Base-by-base conservation (phyloP, 2,888 invertebrate genomes). In the Hemicrepidius hirtus region DNA sequence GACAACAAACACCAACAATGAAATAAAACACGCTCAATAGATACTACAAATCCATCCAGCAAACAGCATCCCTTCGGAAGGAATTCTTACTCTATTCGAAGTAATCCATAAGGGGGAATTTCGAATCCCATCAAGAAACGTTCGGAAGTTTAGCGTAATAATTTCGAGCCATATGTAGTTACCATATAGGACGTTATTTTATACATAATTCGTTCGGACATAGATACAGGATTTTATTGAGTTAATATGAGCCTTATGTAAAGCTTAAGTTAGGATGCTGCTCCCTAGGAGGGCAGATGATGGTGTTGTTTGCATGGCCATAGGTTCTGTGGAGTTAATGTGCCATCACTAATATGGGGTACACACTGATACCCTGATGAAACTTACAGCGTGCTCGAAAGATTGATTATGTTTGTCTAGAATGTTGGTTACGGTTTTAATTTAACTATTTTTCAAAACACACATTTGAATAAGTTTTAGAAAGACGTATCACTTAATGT, bases 1-100 rank as follows among this genome's bases (percentile, higher is more conserved):
- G 84, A 85, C 86, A 86, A 86, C 85, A 86, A 86, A 86, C 82
- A 83, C 84, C 85, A 85, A 86, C 86, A 86, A 86, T 86, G 85
- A 85, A 86, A 85, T 86, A 85, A 85, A 85, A 85, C 85, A 86
- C 86, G 86, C 86, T 86, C 86, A 86, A 86, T 86, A 86, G 86
- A 86, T 84, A 85, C 80, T 82, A 84, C 84, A 85, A 86, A 86
- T 85, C 85, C 86, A 79, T 83, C 84, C 84, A 82, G 82, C 83
- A 84, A 85, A 85, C 84, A 84, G 83, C 82, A 82, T 84, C 84
- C 84, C 84, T 82, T 85, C 75, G 66, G 68, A 57, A 68, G 50
- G 71, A 74, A 72, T 65, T 40, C 21, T 24, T 55, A 18, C 59
- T 37, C 50, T 71, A 71, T 46, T 20, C 28, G 12, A 37, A 37